These are phyloP conservation scores for Scaptomyza graminum DNA, from an alignment of 1,140 invertebrate genomes.

Conservation along the genomic window DNA sequence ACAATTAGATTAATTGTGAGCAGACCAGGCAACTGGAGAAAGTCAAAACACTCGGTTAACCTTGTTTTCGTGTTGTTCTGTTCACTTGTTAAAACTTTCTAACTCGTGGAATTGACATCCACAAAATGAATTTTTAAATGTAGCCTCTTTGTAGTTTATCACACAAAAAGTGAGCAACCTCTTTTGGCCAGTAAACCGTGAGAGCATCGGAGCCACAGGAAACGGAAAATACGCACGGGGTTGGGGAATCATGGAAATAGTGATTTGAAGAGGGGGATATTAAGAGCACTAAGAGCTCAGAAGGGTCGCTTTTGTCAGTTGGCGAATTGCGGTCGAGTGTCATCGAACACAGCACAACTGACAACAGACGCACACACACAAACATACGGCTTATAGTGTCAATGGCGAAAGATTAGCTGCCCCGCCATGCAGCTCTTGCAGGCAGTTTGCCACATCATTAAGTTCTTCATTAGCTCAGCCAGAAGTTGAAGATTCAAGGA, in stretches of 20 bases:
- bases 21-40: not conserved
- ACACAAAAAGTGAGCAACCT: conserved; percentile 34
- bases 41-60: conserved; percentile 5
- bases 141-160: conserved; percentile 24
- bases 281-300: conserved; percentile 31
- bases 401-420: conserved; percentile 12
- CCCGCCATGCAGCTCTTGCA: conserved; percentile 22
- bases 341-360: conserved; percentile 56
- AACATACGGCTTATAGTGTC: conserved; percentile 23
- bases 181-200: conserved; percentile 54
- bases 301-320: conserved; percentile 27
- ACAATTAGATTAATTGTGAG: conserved; percentile 43
- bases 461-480: conserved; percentile 45
- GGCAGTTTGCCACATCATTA: conserved; percentile 50
- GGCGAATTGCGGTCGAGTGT: conserved; percentile 73
- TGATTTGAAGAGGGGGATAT: not conserved
- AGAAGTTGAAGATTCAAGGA: conserved; percentile 16
- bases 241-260: too few relatives aligned
- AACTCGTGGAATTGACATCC: conserved; percentile 18
- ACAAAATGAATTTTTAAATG: conserved; percentile 2
- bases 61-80: conserved; percentile 34
- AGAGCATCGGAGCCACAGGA: conserved; percentile 28
- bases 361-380: conserved; percentile 23
- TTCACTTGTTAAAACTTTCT: conserved; percentile 6
- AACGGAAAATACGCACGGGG: not conserved